Evolutionary conservation across 2,113 vertebrate genomes (phyloP).

Genomic region (Cepphus grylle): DNA sequence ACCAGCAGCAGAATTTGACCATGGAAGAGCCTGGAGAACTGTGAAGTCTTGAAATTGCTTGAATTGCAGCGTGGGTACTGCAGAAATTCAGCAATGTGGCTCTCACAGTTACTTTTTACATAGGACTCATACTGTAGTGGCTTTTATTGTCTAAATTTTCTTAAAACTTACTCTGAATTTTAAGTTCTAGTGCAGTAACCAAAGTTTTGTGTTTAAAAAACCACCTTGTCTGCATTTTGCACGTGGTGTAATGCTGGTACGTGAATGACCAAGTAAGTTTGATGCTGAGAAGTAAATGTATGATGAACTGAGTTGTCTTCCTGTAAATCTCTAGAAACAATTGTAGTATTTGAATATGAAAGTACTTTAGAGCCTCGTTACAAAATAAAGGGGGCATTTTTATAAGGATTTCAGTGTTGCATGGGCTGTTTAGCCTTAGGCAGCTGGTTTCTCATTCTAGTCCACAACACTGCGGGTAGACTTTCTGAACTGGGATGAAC

Average conservation of each 20-base stretch:
- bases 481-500: not conserved
- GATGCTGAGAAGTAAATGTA: not conserved
- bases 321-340: not conserved
- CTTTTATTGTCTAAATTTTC: not conserved
- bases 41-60: conserved; percentile 31
- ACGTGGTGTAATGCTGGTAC: not conserved
- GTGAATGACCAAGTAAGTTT: not conserved
- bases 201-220: not conserved
- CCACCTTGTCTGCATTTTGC: not conserved
- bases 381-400: not conserved
- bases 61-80: not conserved
- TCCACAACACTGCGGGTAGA: not conserved
- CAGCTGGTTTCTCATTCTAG: not conserved
- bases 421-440: not conserved
- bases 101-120: not conserved
- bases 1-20: not conserved
- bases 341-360: not conserved
- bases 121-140: not conserved
- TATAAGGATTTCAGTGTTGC: not conserved
- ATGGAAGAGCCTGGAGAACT: conserved; percentile 12
- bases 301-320: not conserved
- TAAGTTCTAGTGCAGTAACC: conserved; percentile 6
- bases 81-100: not conserved
- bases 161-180: not conserved
- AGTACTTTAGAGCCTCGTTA: not conserved